Evolutionary conservation across 2,797 vertebrate genomes (phyloP), one percentile per base, ranked within the genome.

Genomic region (Notolepis coatsorum): DNA sequence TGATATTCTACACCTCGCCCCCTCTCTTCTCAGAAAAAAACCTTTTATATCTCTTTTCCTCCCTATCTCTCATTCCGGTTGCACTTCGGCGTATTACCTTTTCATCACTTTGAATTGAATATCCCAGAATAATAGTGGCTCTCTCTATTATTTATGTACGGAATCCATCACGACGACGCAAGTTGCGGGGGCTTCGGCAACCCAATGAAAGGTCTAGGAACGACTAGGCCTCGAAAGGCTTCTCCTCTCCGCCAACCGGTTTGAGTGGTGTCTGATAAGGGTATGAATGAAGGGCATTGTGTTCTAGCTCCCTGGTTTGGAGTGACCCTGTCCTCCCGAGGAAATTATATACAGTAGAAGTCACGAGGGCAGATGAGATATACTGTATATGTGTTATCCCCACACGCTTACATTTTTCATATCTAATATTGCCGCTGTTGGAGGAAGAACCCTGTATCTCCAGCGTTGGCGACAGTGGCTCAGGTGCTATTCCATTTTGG

Each of bases 71-170:
- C 73, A 77, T 83, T 81, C 61, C 31, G 71, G 63, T 71, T 56
- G 35, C 80, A 70, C 73, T 77, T 74, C 31, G 46, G 50, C 78
- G 33, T 74, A 74, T 86, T 79, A 81, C 70, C 72, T 80, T 85
- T 86, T 84, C 80, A 84, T 81, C 77, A 79, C 64, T 72, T 83
- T 74, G 88, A 88, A 88, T 85, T 79, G 79, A 78, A 85, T 85
- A 75, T 48, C 73, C 72, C 76, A 81, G 81, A 86, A 84, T 85
- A 86, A 86, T 78, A 74, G 75, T 75, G 66, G 49, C 51, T 45
- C 50, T 65, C 72, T 85, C 73, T 60, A 80, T 82, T 87, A 84
- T 82, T 86, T 70, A 86, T 80, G 62, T 12, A 48, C 50, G 7
- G 61, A 77, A 84, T 86, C 73, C 74, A 80, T 87, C 78, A 83